phyloP scores from a whole-genome alignment of 1,140 invertebrate genomes.

The Drosophila orosa region DNA sequence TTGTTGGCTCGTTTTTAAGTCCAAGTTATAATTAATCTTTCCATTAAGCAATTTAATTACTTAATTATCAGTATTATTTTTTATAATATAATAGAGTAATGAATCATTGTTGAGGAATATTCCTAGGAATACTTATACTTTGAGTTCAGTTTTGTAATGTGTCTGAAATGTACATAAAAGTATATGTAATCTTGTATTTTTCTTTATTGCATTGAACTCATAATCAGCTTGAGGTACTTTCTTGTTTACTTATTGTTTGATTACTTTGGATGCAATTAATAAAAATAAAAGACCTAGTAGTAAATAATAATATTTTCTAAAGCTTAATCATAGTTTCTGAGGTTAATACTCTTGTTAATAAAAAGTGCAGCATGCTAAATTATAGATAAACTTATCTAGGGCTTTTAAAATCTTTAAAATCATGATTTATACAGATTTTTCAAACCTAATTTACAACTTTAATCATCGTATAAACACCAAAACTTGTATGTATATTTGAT shows the following conservation, averaged over 20 bases:
- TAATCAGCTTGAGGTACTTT: not conserved
- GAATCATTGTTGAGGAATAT: conserved; percentile 8
- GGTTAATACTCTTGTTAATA: too few species aligned
- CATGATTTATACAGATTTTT: not conserved
- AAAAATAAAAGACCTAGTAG: too few species aligned
- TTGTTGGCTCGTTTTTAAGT: not conserved
- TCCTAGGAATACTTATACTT: not conserved
- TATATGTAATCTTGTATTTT: not conserved
- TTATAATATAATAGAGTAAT: not conserved
- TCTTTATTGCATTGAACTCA: conserved; percentile 1
- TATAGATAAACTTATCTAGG: too few species aligned
- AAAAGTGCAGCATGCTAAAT: too few species aligned
- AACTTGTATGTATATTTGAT: conserved; percentile 4
- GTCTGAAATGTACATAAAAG: not conserved
- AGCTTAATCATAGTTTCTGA: not conserved
- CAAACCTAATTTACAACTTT: not conserved
- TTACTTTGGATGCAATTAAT: not conserved
- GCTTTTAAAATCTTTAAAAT: too few species aligned
- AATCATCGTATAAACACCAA: conserved; percentile 1
- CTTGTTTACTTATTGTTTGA: not conserved
- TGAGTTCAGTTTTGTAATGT: not conserved
- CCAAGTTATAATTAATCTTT: not conserved
- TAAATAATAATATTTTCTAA: not conserved
- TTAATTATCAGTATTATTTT: not conserved
- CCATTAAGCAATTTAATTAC: not conserved